Evolutionary conservation across 1,140 invertebrate genomes (phyloP), one percentile per base, ranked within the genome.

Genomic region (Papilio polyxenes): DNA sequence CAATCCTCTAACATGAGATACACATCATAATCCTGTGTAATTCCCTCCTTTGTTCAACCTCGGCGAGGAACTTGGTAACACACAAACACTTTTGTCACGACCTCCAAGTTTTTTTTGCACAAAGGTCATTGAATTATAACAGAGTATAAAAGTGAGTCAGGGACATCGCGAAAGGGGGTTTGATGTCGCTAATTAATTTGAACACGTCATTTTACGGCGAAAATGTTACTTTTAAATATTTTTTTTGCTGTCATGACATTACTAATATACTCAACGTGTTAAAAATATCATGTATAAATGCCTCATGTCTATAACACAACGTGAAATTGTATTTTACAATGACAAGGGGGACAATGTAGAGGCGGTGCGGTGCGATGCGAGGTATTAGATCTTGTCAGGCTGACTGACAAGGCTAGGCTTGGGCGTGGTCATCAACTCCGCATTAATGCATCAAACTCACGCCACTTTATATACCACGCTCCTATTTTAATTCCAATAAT

Each of bases 81-180:
- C 51, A 56, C 53, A 6, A 37, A 72, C 65, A 72, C 11, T 72
- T 72, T 37, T 72, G 40, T 72, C 65, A 4, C 65, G 65, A 72
- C 65, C 65, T 72, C 31, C 23, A 37, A 23, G 65, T 72, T 37
- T 69, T 72, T 72, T 37, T 37, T 11, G 65, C 65, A 23, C 23
- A 31, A 72, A 72, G 65, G 65, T 40, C 65, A 69, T 69, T 37
- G 31, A 37, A 72, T 72, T 37, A 72, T 72, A 72, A 40, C 65
- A 72, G 65, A 17, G 13, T 56, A 56, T 72, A 62, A 23, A 72
- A 72, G 23, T 37, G 65, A 72, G 65, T 37, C 23, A 37, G 31
- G 62, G 62, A 65, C 23, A 10, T 10, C 4, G n/a, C 65, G 65
- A 31, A 31, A 13, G 31, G 65, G 23, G 13, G 65, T 37, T 72